Conservation (phyloP, 1,140 invertebrate species). For the Temnothorax curvispinosus region DNA sequence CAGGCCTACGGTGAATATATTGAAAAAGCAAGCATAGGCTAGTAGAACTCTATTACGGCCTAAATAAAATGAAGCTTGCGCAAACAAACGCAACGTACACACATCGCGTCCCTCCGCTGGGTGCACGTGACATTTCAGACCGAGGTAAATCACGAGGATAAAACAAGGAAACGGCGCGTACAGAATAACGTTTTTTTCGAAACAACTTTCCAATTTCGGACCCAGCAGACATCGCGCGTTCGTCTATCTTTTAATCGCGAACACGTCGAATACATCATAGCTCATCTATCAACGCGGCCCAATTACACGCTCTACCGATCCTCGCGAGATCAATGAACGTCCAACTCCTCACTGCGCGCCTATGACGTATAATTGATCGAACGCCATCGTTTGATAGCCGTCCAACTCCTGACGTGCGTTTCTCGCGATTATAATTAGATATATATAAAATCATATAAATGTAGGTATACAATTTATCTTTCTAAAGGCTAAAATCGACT, state of each 20-base stretch:
- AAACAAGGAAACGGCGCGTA: constrained; percentile 3
- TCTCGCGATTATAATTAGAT: neutral
- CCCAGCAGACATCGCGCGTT: constrained; percentile 13
- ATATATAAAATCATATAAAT: neutral
- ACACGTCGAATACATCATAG: constrained; percentile 60
- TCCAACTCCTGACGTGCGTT: constrained; percentile 20
- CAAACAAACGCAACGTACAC: neutral
- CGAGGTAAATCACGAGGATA: constrained; percentile 28
- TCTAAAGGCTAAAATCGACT: neutral
- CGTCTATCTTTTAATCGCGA: constrained; percentile 62
- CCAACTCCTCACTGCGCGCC: constrained; percentile 34
- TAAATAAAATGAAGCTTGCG: neutral
- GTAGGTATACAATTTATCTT: neutral
- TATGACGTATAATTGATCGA: constrained; percentile 50
- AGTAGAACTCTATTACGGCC: neutral
- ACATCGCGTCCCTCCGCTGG: neutral
- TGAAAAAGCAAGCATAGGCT: neutral
- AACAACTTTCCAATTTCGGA: constrained; percentile 44
- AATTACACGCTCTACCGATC: constrained; percentile 65
- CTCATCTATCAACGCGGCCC: constrained; percentile 64
- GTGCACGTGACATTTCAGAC: neutral
- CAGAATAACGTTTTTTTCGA: constrained; percentile 28
- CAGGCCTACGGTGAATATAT: neutral
- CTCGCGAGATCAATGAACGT: constrained; percentile 64
- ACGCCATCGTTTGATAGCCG: constrained; percentile 20